phyloP scores from a whole-genome alignment of 1,140 invertebrate species.

The Panagrolaimus sp. region DNA sequence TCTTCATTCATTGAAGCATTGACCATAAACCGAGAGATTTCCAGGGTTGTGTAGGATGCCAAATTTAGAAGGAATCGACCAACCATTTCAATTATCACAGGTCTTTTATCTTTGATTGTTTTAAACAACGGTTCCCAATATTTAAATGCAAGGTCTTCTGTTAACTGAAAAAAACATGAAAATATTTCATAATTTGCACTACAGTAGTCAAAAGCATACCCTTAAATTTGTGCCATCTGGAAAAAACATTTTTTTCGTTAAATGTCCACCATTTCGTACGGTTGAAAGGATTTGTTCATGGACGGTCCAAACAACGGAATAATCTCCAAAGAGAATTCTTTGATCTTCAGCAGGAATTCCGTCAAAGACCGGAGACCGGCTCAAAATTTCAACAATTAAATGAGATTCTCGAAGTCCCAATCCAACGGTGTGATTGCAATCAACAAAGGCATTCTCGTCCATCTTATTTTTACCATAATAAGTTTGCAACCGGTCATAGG shows the following conservation, averaged over 20 bases:
- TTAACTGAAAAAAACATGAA: background rate
- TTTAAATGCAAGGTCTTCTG: background rate
- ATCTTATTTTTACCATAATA: background rate
- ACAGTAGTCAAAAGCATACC: background rate
- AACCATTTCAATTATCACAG: conserved; percentile 4
- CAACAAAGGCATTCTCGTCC: background rate
- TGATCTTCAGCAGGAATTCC: background rate
- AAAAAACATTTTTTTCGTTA: background rate
- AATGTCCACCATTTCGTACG: background rate
- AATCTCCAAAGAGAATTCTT: conserved; percentile 3
- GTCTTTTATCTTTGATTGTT: background rate
- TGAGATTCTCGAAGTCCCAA: background rate
- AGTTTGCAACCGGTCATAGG: background rate
- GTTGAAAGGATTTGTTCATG: background rate
- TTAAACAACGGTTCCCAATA: background rate
- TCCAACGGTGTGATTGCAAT: background rate
- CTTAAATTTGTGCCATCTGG: conserved; percentile 11
- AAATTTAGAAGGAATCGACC: background rate
- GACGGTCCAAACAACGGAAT: conserved; percentile 12
- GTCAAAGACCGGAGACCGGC: background rate
- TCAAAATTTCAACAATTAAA: conserved; percentile 4
- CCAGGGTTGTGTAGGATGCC: background rate
- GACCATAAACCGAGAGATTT: background rate
- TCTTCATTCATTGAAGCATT: background rate
- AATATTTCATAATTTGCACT: no score